Conservation (phyloP, 2,797 vertebrate genomes). For the Forpus xanthops region DNA sequence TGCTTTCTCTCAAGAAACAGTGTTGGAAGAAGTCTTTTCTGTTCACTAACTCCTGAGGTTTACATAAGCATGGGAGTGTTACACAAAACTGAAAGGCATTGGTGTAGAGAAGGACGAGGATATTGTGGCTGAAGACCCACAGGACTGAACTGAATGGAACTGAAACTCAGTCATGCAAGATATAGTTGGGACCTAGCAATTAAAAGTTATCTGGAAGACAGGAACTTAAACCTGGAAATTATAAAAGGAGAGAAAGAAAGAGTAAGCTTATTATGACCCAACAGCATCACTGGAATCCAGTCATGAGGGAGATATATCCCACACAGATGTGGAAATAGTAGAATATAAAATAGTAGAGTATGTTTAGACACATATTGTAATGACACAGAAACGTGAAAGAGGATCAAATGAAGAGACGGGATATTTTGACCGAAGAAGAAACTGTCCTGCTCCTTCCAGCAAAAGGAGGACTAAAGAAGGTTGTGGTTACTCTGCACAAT, state of each 20-base stretch:
- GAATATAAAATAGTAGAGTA: background rate
- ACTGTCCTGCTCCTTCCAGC: background rate
- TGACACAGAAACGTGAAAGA: background rate
- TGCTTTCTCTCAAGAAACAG: background rate
- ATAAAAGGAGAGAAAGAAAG: background rate
- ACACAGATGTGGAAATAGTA: background rate
- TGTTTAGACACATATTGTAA: background rate
- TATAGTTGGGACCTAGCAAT: background rate
- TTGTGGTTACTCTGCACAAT: background rate
- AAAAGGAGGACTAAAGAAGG: background rate
- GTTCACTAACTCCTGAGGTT: background rate
- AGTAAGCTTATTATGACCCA: background rate
- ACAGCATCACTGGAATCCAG: background rate
- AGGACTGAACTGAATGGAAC: background rate
- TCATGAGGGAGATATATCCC: background rate
- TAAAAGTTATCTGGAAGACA: background rate
- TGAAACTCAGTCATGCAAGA: background rate
- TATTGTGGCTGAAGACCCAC: background rate
- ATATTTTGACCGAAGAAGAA: background rate
- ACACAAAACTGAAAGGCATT: background rate
- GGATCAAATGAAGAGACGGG: background rate
- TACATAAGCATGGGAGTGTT: background rate
- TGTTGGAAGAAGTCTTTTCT: background rate
- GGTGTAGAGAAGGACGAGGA: background rate
- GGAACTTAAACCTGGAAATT: background rate